Base-by-base conservation (phyloP, 2,113 vertebrate species). In the Sander lucioperca region DNA sequence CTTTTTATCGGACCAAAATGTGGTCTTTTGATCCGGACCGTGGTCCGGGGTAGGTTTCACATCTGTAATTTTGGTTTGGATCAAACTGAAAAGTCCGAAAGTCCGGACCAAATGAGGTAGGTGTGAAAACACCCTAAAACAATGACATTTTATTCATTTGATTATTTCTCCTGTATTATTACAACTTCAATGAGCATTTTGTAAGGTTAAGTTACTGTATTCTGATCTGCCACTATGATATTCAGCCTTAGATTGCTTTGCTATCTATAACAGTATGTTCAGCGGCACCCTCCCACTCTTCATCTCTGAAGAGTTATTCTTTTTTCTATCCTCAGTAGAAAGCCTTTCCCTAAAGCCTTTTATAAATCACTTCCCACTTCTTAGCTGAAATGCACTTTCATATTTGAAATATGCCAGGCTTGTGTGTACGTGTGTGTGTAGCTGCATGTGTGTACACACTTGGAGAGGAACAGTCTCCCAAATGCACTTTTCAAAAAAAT, bases 351-450 rank as follows among this genome's bases (percentile, higher is more conserved):
- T 85, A 87, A 89, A 86, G 79, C 84, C 67, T 82, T 94, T 91
- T 85, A 85, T 88, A 94, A 94, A 94, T 94, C 82, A 91, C 88
- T 90, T 89, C 86, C 81, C 84, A 91, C 87, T 83, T 93, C 85
- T 91, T 83, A 86, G 89, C 89, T 80, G 66, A 90, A 89, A 92
- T 88, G 79, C 89, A 88, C 87, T 89, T 91, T 89, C 88, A 88
- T 90, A 82, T 89, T 91, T 90, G 77, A 89, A 89, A 86, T 88
- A 79, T 88, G 81, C 57, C 71, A 76, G 51, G 39, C 33, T 33
- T 2, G 2, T 8, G 39, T 43, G 39, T 9, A 2, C 11, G 39
- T 39, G 36, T 39, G 8, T 9, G 36, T 39, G 36, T 39, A 33
- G 33, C 6, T 33, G 33, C 33, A 33, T 19, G 50, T 30, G 21